Base-by-base conservation (phyloP, 2,888 invertebrate species). In the Xiphydria camelus region DNA sequence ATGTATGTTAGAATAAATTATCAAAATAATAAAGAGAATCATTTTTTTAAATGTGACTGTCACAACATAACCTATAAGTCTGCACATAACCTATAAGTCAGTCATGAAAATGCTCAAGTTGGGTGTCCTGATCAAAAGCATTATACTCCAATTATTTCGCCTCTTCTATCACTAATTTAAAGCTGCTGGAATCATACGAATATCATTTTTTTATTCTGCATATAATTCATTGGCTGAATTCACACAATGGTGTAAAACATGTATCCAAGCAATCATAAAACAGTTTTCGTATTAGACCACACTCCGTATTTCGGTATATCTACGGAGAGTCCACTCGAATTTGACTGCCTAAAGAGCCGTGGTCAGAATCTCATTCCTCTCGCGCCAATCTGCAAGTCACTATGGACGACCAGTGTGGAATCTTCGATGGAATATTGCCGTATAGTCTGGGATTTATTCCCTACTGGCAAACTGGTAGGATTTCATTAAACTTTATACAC, bases 351-450 rank as follows among this genome's bases (percentile, higher is more conserved):
- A 1, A 75, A 76, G 41, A 66, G 64, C 38, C 62, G 73, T 41
- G 82, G 83, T 1, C 82, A 86, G 12, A 85, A 86, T 40, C 83
- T 86, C 59, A 87, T 89, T 41, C 89, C 87, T 1, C 78, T 92
- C 31, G 86, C 89, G 4, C 91, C 94, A 1, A 88, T 97, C 49
- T 87, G 87, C 51, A 98, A 98, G 77, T 90, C 93, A 0, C 74
- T 98, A 41, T 99, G 98, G 98, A 97, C 96, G 0, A 94, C 92
- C 66, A 90, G 91, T 56, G 91, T 97, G 0, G 98, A 98, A 79
- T 89, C 94, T 1, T 89, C 94, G 0, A 84, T 97, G 47, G 99
- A 99, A 76, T 98, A 97, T 71, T 94, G 95, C 63, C 84, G 98
- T 17, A 92, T 99, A 59, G 92, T 95, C 1, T 95, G 94, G 91